phyloP scores from a whole-genome alignment of 2,888 invertebrate genomes.

The Papilio protenor region DNA sequence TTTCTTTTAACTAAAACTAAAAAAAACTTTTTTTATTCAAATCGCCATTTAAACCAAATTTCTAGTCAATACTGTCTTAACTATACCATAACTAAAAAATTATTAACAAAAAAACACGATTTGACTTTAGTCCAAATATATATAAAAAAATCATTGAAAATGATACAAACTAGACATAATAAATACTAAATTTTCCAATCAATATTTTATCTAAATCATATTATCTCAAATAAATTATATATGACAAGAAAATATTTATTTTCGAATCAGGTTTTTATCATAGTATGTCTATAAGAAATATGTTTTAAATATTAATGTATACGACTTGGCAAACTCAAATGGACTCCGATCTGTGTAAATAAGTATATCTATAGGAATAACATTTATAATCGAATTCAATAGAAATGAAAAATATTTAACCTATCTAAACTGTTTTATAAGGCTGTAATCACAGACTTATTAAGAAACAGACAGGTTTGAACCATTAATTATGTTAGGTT shows the following conservation, averaged over 20 bases:
- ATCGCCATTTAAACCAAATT: neutral
- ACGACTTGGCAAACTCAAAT: slow-evolving; percentile 25
- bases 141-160: neutral
- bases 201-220: neutral
- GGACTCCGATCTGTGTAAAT: slow-evolving; percentile 38
- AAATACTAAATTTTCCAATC: neutral
- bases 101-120: neutral
- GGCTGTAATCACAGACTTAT: too few relatives aligned
- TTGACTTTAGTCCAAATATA: neutral
- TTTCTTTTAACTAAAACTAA: neutral
- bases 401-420: neutral
- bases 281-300: neutral
- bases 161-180: neutral
- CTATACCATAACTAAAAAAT: neutral
- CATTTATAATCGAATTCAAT: neutral
- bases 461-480: neutral
- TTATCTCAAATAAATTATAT: neutral
- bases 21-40: neutral
- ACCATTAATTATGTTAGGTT: slow-evolving; percentile 18
- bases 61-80: slow-evolving; percentile 14
- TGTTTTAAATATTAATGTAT: slow-evolving; percentile 8
- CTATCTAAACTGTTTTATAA: neutral
- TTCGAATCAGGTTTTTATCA: neutral
- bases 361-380: slow-evolving; percentile 13
- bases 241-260: neutral